phyloP scores from a whole-genome alignment of 2,797 vertebrate genomes.

The Notoglanidium macrostoma region DNA sequence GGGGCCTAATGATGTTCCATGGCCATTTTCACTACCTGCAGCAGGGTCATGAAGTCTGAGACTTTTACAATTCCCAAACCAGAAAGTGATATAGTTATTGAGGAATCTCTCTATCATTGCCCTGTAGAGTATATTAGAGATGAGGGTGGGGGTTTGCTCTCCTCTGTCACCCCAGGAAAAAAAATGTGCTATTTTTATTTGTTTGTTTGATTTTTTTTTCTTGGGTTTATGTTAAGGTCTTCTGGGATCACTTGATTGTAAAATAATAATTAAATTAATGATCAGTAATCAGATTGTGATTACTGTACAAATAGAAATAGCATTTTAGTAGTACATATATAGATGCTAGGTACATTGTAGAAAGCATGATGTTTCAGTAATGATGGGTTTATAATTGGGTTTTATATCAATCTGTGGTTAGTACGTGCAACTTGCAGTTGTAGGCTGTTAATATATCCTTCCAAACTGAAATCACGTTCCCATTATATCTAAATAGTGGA shows the following conservation, averaged over 20 bases:
- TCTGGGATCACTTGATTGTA: neutral
- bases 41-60: slow-evolving; percentile 34
- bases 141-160: neutral
- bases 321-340: neutral
- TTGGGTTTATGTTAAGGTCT: neutral
- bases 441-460: neutral
- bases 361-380: neutral
- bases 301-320: neutral
- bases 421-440: neutral
- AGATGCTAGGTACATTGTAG: no score
- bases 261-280: neutral
- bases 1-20: slow-evolving; percentile 20
- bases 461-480: neutral
- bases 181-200: neutral
- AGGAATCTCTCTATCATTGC: slow-evolving; percentile 14
- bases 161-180: neutral
- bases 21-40: slow-evolving; percentile 30
- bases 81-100: slow-evolving; percentile 24
- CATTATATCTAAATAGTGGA: neutral
- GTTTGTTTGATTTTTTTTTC: neutral
- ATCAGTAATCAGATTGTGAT: neutral
- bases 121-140: neutral
- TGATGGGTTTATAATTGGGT: neutral
- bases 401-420: neutral
- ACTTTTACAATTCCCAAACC: slow-evolving; percentile 32